Evolutionary conservation across 2,797 vertebrate species (phyloP).

Genomic region (Pelochelys cantorii): DNA sequence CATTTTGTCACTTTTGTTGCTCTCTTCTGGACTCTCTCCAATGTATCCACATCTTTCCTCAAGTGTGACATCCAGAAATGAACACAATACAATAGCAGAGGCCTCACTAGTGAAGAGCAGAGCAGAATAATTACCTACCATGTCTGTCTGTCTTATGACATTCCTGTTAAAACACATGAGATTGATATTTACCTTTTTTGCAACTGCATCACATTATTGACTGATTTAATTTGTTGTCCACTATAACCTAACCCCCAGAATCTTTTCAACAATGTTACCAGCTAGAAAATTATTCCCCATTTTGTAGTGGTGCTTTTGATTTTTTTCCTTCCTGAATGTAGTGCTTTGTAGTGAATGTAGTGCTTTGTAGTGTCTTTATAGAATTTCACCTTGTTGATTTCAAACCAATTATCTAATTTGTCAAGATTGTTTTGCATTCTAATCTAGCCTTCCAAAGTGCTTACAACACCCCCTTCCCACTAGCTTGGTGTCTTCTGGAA

Average conservation of each 20-base stretch:
- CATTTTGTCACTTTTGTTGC: neutral
- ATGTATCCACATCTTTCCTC: neutral
- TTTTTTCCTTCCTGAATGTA: neutral
- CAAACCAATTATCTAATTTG: neutral
- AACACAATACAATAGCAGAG: neutral
- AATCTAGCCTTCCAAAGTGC: neutral
- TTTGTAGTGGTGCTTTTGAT: neutral
- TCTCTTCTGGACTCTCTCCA: neutral
- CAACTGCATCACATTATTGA: neutral
- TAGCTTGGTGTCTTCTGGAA: neutral
- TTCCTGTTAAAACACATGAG: too few species aligned
- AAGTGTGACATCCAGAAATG: neutral
- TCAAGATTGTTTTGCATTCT: neutral
- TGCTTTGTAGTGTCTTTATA: neutral
- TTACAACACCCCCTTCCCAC: neutral
- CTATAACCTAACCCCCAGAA: neutral
- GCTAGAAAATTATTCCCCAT: neutral
- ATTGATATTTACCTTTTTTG: neutral
- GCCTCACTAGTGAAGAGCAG: neutral
- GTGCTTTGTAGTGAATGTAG: neutral
- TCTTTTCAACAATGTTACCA: neutral
- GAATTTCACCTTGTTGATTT: neutral
- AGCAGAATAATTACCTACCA: neutral
- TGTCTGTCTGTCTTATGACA: neutral
- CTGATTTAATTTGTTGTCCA: neutral